Evolutionary conservation across 2,797 vertebrate species (phyloP).

Genomic region (Sebastes hubbsi): DNA sequence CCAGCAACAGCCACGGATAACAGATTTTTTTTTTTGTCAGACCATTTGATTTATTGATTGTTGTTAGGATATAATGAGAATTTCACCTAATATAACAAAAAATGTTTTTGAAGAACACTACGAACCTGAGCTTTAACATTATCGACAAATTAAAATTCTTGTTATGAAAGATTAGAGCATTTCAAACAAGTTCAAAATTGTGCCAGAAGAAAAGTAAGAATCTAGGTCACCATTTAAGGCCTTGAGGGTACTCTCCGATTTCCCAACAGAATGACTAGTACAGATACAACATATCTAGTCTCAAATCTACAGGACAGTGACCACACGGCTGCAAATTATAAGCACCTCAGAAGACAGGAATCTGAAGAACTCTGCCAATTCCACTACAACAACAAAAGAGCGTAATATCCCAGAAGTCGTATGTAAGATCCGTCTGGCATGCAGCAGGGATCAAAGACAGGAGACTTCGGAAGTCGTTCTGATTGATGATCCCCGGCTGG

Average conservation of each 20-base stretch:
- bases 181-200: not conserved
- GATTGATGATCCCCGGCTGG: constrained; percentile 55
- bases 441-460: constrained; percentile 18
- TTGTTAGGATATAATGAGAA: too few species aligned
- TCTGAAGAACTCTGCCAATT: constrained; percentile 43
- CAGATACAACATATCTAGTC: not conserved
- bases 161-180: not conserved
- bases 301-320: constrained; percentile 1
- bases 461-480: constrained; percentile 31
- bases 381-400: constrained; percentile 32
- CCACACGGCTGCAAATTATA: constrained; percentile 16
- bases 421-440: constrained; percentile 1
- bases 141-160: not conserved
- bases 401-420: constrained; percentile 67
- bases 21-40: too few species aligned
- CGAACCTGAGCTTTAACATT: not conserved
- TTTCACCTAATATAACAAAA: too few species aligned
- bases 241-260: not conserved
- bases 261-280: constrained; percentile 25
- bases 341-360: constrained; percentile 50
- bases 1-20: too few species aligned
- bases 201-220: not conserved
- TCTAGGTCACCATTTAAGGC: constrained; percentile 16
- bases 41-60: too few species aligned
- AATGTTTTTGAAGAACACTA: too few species aligned